Evolutionary conservation across 2,888 invertebrate genomes (phyloP), one percentile per base, ranked within the genome.

Genomic region (Nemapogon koenigi): DNA sequence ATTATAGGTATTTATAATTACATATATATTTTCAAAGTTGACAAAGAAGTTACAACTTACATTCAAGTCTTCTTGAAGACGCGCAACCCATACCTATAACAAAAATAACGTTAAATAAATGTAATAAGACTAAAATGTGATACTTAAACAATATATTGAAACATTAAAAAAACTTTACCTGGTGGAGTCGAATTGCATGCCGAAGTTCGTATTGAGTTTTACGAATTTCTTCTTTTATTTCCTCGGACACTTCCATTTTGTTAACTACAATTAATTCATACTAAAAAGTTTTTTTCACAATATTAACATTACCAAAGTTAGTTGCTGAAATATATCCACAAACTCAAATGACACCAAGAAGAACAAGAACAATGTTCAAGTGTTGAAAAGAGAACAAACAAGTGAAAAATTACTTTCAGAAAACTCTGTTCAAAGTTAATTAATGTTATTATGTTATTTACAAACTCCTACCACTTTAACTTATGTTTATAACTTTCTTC

Each of bases 101-200:
- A 43, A 40, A 35, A 39, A 26, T 18, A 30, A 35, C 32, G 22
- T 17, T 18, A 32, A 15, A n/a, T 16, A n/a, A 36, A 39, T 43
- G 31, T 38, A 35, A 46, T 17, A 40, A 14, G 7, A 3, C 8
- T 32, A 39, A 38, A 28, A 22, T 33, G 25, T 38, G 32, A 22
- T 35, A 47, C 25, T 38, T 15, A 35, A 33, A 33, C 42, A 19
- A 39, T 39, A 38, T 29, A 25, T 35, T 27, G 26, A 39, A 39
- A 37, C 46, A 46, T 46, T 43, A 43, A 31, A 31, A 38, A 41
- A 16, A 41, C 59, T 64, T 65, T 60, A 84, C 84, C 81, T 84
- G 84, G 70, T 84, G 84, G 60, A 83, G 70, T 53, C 81, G 73
- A 53, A 85, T 84, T 44, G 84, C 84, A 57, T 81, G 82, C 72